Evolutionary conservation across 2,888 invertebrate species (phyloP).

Genomic region (Philaethria dido): DNA sequence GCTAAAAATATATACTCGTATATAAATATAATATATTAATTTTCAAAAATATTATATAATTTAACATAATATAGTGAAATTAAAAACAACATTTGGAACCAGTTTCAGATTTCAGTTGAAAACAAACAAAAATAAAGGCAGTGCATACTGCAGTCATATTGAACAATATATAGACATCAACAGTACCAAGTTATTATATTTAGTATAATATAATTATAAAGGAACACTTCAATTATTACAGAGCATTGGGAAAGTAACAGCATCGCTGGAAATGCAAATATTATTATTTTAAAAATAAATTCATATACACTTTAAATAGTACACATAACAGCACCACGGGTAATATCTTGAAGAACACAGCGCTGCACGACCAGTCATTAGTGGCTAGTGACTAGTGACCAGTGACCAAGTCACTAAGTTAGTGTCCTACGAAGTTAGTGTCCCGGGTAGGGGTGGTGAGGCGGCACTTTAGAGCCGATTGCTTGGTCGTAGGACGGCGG

Average conservation of each 20-base stretch:
- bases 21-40: too few species aligned
- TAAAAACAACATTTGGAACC: too few species aligned
- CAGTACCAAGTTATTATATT: neutral
- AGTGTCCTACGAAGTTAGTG: conserved; percentile 43
- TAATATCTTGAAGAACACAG: neutral
- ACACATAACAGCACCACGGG: conserved; percentile 5
- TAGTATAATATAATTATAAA: neutral
- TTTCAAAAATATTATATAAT: too few species aligned
- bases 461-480: conserved; percentile 50
- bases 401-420: conserved; percentile 16
- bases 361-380: neutral
- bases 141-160: neutral
- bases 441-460: conserved; percentile 58
- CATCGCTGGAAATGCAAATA: neutral
- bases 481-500: conserved; percentile 72
- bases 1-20: too few species aligned
- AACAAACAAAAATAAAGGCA: neutral
- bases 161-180: neutral
- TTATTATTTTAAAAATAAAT: neutral
- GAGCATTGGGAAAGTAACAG: neutral
- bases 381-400: neutral
- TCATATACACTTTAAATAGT: conserved; percentile 6
- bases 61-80: too few species aligned
- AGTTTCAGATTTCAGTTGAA: too few species aligned
- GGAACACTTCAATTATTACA: neutral